These are phyloP conservation scores for Scalopus aquaticus DNA, from an alignment of 2,113 vertebrate species.

Conservation along the genomic window DNA sequence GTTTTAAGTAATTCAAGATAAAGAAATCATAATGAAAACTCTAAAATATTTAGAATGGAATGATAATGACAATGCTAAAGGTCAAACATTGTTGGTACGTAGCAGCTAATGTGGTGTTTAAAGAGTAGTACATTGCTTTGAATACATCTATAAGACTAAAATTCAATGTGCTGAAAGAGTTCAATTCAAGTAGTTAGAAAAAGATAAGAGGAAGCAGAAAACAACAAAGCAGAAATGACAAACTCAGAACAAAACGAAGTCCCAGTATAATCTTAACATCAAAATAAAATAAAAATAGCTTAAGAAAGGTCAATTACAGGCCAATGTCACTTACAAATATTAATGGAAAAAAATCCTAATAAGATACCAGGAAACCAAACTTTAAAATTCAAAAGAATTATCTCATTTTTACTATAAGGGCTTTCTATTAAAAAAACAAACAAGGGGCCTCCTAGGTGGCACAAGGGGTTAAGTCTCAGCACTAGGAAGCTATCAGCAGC, in stretches of 20 bases:
- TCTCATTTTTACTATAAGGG: background rate
- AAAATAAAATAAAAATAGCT: background rate
- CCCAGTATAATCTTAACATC: background rate
- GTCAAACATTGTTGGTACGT: background rate
- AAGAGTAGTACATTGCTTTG: background rate
- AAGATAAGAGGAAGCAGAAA: background rate
- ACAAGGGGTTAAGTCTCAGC: no score
- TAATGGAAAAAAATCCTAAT: no score
- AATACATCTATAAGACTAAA: background rate
- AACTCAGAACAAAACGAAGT: background rate
- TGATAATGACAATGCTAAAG: background rate
- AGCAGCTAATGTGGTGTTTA: background rate
- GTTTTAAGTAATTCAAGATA: background rate
- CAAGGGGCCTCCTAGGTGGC: no score
- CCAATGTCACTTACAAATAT: background rate
- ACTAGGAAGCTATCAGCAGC: no score
- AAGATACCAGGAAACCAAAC: no score
- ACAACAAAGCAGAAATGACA: background rate
- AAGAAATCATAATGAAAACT: background rate
- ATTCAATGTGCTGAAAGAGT: background rate
- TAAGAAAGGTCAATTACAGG: background rate
- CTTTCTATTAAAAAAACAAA: background rate
- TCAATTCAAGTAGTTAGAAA: background rate
- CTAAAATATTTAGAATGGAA: background rate
- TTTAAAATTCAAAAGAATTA: background rate